A percentile compares a stretch with the other conserved stretches of the same genome.
Evolutionary conservation across 2,888 invertebrate genomes (phyloP).

Genomic region (Chorisops tibialis): DNA sequence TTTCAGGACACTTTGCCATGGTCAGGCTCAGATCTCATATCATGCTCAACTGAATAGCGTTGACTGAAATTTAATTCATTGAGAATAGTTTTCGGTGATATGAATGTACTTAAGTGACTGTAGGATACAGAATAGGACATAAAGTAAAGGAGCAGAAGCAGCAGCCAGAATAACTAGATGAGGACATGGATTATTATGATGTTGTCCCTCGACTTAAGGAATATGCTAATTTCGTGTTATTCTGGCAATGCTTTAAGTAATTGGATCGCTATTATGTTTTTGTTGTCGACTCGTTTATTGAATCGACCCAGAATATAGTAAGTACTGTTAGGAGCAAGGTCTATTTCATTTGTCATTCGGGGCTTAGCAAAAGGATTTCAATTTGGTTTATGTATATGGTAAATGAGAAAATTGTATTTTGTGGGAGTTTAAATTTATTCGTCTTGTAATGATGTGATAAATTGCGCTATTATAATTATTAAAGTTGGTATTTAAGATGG

Average conservation of each 20-base stretch:
- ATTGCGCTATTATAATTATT: too few species aligned
- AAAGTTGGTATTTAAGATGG: too few species aligned
- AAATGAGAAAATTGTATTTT: constrained; percentile 23
- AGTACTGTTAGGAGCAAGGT: constrained; percentile 6
- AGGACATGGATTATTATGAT: constrained; percentile 31
- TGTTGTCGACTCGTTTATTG: background rate
- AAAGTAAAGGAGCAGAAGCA: background rate
- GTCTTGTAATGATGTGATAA: constrained; percentile 24
- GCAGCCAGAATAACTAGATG: constrained; percentile 28
- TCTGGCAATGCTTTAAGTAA: constrained; percentile 51
- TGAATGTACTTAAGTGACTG: constrained; percentile 13
- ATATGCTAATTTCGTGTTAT: constrained; percentile 50
- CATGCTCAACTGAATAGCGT: background rate
- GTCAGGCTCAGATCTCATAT: too few species aligned
- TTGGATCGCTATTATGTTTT: constrained; percentile 48
- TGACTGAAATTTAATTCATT: constrained; percentile 30
- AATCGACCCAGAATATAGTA: background rate
- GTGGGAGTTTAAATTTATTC: constrained; percentile 21
- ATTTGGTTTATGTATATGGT: constrained; percentile 24
- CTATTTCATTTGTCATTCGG: constrained; percentile 25
- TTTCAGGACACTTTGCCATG: constrained; percentile 12
- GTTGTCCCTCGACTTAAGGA: constrained; percentile 37
- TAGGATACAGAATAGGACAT: constrained; percentile 12
- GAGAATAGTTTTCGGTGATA: constrained; percentile 28
- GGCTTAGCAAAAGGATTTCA: constrained; percentile 24